Base-by-base conservation (phyloP, 1,140 invertebrate genomes). In the Thaumetopoea pityocampa region DNA sequence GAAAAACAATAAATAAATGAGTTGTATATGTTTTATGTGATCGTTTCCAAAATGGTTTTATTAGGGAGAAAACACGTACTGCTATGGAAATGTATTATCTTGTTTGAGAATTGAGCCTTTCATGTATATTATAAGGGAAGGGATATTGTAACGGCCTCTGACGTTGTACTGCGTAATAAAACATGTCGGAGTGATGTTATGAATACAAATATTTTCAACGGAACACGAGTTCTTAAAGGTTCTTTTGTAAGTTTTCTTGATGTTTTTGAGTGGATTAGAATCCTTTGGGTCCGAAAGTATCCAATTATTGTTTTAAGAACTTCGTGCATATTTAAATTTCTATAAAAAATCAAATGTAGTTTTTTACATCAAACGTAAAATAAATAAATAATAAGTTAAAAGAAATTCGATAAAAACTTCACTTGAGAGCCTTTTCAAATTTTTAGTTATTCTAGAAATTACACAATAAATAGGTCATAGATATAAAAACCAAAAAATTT, bases 61-160 rank as follows among this genome's bases (percentile, higher is more conserved):
- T 76, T 72, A 77, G 47, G 35, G 53, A 65, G 47, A 67, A 71
- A 67, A 63, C 72, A 77, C 68, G 68, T 59, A 50, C 64, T 61
- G 37, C 43, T 48, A 20, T 32, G 29, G 28, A 48, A 37, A 46
- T 27, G 40, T 51, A 62, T 59, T 61, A 64, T 61, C 35, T 62
- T 50, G 30, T 58, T 52, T 47, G 47, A 38, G 38, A 67, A 70
- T 64, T 66, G 57, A 46, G 59, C 45, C 68, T 66, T 61, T 65
- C 54, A 63, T 67, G 37, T 66, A n/a, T 63, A 45, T 59, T 63
- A 66, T 61, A 65, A 51, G 56, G 43, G 50, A 64, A 53, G 45
- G 30, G 34, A 34, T 7, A 19, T 26, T 20, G 30, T 45, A 46
- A 42, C 32, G 29, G 11, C 15, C 44, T 35, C 36, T 49, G 28